phyloP scores from a whole-genome alignment of 2,797 vertebrate species.

The Brotula barbata region DNA sequence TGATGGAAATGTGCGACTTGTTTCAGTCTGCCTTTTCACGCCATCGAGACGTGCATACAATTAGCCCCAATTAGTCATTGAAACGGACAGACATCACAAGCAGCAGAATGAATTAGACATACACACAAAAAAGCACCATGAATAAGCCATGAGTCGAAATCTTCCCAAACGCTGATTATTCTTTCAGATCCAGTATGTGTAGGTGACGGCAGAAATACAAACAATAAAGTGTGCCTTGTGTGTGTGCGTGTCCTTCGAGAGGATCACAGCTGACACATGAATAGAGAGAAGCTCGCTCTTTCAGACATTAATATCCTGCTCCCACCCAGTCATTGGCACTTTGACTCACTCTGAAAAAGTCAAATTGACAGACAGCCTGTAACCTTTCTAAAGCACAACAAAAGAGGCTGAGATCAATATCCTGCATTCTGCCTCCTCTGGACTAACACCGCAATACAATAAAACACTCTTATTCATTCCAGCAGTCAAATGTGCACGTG shows the following conservation, averaged over 20 bases:
- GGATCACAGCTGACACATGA: constrained; percentile 66
- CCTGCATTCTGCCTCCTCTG: constrained; percentile 7
- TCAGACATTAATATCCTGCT: constrained; percentile 55
- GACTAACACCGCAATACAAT: constrained; percentile 8
- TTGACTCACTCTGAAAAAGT: constrained; percentile 43
- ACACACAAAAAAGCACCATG: constrained; percentile 65
- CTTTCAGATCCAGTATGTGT: constrained; percentile 61
- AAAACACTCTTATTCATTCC: not conserved
- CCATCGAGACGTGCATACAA: constrained; percentile 46
- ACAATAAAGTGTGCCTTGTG: constrained; percentile 30
- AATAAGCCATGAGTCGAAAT: constrained; percentile 74
- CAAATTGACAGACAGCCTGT: constrained; percentile 28
- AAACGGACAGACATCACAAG: constrained; percentile 63
- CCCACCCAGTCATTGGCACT: constrained; percentile 20
- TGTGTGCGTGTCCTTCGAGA: constrained; percentile 47
- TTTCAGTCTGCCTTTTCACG: constrained; percentile 56
- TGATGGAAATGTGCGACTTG: constrained; percentile 55
- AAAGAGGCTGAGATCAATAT: constrained; percentile 20
- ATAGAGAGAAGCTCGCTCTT: constrained; percentile 46
- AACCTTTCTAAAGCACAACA: constrained; percentile 40
- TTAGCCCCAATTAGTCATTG: constrained; percentile 71
- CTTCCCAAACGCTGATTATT: constrained; percentile 66
- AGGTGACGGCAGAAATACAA: constrained; percentile 58
- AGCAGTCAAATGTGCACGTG: constrained; percentile 1
- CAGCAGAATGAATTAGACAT: constrained; percentile 64